A percentile compares a stretch with the other conserved stretches of the same genome.
Conservation (phyloP, 1,140 invertebrate species). For the Caenorhabditis brenneri region DNA sequence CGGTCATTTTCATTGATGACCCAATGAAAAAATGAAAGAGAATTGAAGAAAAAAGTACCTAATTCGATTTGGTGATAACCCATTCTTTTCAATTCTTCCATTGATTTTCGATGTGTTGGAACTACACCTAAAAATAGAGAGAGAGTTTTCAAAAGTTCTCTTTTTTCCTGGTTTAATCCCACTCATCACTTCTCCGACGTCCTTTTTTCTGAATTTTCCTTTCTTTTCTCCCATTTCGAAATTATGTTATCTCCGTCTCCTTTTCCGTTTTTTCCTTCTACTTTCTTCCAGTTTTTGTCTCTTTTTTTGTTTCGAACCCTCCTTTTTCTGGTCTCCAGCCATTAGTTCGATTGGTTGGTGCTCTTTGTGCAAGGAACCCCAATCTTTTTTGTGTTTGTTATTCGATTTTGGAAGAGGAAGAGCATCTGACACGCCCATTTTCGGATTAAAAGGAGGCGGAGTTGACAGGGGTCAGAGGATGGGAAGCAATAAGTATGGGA, state of each 20-base stretch:
- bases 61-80: constrained; percentile 12
- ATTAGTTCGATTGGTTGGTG: background rate
- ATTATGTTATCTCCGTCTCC: constrained; percentile 14
- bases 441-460: too few species aligned
- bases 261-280: background rate
- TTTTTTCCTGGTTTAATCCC: background rate
- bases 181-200: background rate
- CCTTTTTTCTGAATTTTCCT: background rate
- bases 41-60: background rate
- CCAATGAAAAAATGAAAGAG: background rate
- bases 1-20: background rate
- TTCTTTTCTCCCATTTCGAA: background rate
- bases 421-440: background rate
- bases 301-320: background rate
- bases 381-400: too few species aligned
- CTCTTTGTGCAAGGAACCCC: background rate
- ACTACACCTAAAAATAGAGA: background rate
- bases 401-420: background rate
- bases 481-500: too few species aligned
- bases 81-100: background rate
- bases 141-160: background rate
- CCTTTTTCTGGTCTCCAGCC: background rate
- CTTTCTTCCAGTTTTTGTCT: background rate
- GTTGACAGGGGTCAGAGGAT: too few species aligned
- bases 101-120: background rate